Evolutionary conservation across 1,140 invertebrate species (phyloP).

Genomic region (Aradophagus sp.): DNA sequence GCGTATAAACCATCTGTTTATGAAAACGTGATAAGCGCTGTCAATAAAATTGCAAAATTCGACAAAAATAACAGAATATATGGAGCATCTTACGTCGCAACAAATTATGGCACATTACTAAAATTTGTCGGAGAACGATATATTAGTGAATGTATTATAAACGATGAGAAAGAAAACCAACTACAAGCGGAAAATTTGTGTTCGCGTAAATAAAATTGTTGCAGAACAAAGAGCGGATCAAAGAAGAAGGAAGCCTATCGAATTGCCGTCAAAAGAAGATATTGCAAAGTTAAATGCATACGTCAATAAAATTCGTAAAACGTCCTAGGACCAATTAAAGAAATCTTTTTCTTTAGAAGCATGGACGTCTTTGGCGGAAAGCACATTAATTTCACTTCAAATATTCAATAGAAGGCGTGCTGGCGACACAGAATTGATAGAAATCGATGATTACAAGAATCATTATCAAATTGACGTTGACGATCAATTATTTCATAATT

Average conservation of each 20-base stretch:
- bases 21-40: not conserved
- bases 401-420: constrained; percentile 10
- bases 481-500: not conserved
- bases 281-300: not conserved
- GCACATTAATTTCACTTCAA: constrained; percentile 1
- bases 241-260: not conserved
- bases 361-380: not conserved
- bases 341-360: not conserved
- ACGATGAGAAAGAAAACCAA: not conserved
- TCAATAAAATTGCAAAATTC: not conserved
- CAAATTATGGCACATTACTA: not conserved
- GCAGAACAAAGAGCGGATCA: not conserved
- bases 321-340: not conserved
- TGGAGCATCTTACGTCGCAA: not conserved
- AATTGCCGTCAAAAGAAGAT: constrained; percentile 3
- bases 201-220: not conserved
- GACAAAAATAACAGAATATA: not conserved
- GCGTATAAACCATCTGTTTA: not conserved
- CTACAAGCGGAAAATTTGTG: constrained; percentile 1
- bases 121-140: not conserved
- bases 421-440: not conserved
- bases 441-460: constrained; percentile 6
- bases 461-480: not conserved
- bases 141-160: not conserved
- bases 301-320: not conserved